Conservation (phyloP, 64 coral and sea anemone genomes). For the Trachythela sp. region DNA sequence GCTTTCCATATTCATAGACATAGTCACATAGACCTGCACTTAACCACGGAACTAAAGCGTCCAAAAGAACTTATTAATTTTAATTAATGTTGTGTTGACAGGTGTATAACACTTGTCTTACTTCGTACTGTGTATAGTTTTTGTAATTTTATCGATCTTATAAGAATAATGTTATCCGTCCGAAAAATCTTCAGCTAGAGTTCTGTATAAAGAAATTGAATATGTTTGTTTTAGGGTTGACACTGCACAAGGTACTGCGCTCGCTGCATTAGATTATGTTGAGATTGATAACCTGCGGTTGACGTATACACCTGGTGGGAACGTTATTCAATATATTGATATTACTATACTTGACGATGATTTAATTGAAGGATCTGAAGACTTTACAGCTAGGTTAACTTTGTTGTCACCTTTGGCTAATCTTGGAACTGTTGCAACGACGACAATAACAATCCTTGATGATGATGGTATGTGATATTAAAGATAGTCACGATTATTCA, state of each 20-base stretch:
- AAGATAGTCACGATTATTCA: too few species aligned
- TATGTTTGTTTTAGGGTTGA: not conserved
- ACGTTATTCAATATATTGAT: not conserved
- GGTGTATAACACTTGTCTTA: too few species aligned
- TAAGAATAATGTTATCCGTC: too few species aligned
- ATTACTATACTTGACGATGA: not conserved
- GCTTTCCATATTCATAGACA: not conserved
- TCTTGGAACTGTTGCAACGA: not conserved
- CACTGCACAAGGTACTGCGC: not conserved
- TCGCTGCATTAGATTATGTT: not conserved
- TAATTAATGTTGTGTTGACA: too few species aligned
- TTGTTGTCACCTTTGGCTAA: not conserved
- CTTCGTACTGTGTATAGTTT: too few species aligned
- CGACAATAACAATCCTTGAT: not conserved
- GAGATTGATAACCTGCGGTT: not conserved
- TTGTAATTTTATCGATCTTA: too few species aligned
- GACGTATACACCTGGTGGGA: not conserved
- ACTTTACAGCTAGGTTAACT: not conserved
- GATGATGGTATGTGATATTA: not conserved
- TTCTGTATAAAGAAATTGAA: too few species aligned
- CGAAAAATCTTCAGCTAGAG: too few species aligned
- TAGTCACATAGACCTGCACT: not conserved
- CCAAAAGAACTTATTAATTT: too few species aligned
- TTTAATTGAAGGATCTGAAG: not conserved
- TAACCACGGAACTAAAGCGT: too few species aligned